phyloP scores from a whole-genome alignment of 1,140 invertebrate species.

The Drosophila arizonae region DNA sequence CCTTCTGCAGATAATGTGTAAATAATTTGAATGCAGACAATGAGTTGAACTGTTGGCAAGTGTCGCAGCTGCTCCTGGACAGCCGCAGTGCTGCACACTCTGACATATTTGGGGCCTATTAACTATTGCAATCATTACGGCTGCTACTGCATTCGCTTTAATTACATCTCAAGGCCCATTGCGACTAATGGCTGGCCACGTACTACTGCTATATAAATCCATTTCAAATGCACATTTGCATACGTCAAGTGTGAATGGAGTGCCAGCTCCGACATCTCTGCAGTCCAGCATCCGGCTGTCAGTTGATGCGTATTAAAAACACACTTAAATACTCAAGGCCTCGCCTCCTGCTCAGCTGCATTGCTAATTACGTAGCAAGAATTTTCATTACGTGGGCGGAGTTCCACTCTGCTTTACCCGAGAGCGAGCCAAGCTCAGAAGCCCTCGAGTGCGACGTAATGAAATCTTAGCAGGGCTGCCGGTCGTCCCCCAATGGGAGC shows the following conservation, averaged over 20 bases:
- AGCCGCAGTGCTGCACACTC: slow-evolving; percentile 4
- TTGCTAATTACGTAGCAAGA: slow-evolving; percentile 57
- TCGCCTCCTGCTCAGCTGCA: slow-evolving; percentile 18
- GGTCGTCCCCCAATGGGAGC: slow-evolving; percentile 29
- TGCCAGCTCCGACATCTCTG: slow-evolving; percentile 11
- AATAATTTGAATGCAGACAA: slow-evolving; percentile 64
- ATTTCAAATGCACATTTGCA: slow-evolving; percentile 52
- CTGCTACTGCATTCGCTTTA: slow-evolving; percentile 8
- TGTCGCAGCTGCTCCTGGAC: slow-evolving; percentile 6
- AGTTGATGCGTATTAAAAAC: slow-evolving; percentile 45
- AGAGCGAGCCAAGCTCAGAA: slow-evolving; percentile 14
- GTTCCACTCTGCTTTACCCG: no score
- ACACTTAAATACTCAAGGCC: slow-evolving; percentile 49
- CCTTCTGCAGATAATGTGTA: slow-evolving; percentile 59
- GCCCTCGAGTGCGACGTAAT: slow-evolving; percentile 50
- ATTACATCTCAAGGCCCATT: slow-evolving; percentile 15
- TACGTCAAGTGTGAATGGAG: slow-evolving; percentile 51
- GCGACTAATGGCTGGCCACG: slow-evolving; percentile 39
- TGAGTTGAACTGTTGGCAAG: slow-evolving; percentile 30
- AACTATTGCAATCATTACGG: slow-evolving; percentile 2
- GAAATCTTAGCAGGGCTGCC: slow-evolving; percentile 50
- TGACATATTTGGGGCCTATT: not conserved
- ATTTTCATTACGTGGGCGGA: slow-evolving; percentile 51
- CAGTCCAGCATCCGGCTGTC: slow-evolving; percentile 17
- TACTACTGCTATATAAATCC: slow-evolving; percentile 36